These are phyloP conservation scores for Sylvietta virens DNA, from an alignment of 2,113 vertebrate genomes.

Conservation along the genomic window DNA sequence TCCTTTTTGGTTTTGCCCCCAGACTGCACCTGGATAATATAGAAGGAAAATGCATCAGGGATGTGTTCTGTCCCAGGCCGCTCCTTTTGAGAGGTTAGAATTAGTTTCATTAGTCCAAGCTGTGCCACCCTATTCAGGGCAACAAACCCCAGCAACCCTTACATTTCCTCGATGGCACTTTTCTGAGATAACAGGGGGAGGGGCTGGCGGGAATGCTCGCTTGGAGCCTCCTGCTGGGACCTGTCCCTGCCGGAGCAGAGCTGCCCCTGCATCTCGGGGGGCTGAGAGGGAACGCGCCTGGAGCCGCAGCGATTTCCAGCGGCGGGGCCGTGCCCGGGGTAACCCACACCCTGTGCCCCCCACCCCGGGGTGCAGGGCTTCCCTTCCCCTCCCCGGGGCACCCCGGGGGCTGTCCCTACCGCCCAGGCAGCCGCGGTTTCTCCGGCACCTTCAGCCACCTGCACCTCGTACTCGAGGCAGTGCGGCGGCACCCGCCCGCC, in stretches of 20 bases:
- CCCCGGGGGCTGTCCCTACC: not conserved
- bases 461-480: slow-evolving; percentile 84
- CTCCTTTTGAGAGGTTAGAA: not conserved
- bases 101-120: not conserved
- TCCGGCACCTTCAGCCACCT: slow-evolving; percentile 20
- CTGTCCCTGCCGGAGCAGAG: not conserved
- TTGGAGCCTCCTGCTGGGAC: not conserved
- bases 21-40: not conserved
- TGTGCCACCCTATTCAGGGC: not conserved
- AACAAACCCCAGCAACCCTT: not conserved
- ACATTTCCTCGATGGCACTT: not conserved
- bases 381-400: accelerated
- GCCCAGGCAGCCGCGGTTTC: not conserved
- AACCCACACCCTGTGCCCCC: not conserved
- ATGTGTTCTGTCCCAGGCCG: accelerated
- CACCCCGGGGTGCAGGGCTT: too few species aligned
- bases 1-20: not conserved
- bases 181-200: not conserved
- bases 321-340: too few species aligned
- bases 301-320: not conserved
- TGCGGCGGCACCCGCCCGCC: slow-evolving; percentile 52
- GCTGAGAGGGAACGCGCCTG: not conserved
- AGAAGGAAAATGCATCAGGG: not conserved
- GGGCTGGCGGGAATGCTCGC: accelerated
- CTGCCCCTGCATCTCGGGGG: not conserved